phyloP scores from a whole-genome alignment of 37 sponge, comb jelly and placozoan genomes.

The Aplysina aerophoba region DNA sequence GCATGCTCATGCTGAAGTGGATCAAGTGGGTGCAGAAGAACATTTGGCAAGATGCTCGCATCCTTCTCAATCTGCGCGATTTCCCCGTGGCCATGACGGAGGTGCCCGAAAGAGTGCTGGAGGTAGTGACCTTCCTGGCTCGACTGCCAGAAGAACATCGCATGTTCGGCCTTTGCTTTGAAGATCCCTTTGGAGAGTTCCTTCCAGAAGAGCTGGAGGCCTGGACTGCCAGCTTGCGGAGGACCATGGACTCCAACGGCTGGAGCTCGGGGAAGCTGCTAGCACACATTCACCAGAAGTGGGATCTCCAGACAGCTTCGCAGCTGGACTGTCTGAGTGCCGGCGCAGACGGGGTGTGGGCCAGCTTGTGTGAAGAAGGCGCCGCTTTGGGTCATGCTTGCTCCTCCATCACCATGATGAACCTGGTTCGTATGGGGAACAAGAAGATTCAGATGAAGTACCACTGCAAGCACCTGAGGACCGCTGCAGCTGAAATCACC shows the following conservation, averaged over 20 bases:
- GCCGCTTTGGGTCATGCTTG: conserved; percentile 88
- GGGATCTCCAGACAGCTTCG: conserved; percentile 73
- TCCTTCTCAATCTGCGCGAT: conserved; percentile 87
- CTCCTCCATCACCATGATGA: conserved; percentile 76
- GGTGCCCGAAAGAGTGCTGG: conserved; percentile 63
- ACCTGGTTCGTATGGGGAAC: conserved; percentile 83
- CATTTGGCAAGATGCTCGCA: conserved; percentile 42
- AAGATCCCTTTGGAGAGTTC: conserved; percentile 78
- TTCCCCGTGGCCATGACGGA: conserved; percentile 64
- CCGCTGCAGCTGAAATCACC: conserved; percentile 71
- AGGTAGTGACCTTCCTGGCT: conserved; percentile 61
- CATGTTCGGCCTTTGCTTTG: conserved; percentile 61
- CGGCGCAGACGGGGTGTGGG: conserved; percentile 91
- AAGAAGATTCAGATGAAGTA: conserved; percentile 67
- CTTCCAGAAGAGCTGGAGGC: conserved; percentile 78
- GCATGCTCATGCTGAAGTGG: conserved; percentile 57
- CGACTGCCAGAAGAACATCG: conserved; percentile 49
- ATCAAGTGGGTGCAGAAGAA: conserved; percentile 57
- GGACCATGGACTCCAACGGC: conserved; percentile 69
- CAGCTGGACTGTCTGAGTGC: conserved; percentile 71
- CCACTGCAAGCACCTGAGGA: conserved; percentile 74
- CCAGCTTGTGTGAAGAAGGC: conserved; percentile 87
- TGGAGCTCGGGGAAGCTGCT: conserved; percentile 70
- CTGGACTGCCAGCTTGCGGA: conserved; percentile 75
- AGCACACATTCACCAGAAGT: conserved; percentile 83